Conservation (phyloP, 2,888 invertebrate species). For the Microplitis deprimator region DNA sequence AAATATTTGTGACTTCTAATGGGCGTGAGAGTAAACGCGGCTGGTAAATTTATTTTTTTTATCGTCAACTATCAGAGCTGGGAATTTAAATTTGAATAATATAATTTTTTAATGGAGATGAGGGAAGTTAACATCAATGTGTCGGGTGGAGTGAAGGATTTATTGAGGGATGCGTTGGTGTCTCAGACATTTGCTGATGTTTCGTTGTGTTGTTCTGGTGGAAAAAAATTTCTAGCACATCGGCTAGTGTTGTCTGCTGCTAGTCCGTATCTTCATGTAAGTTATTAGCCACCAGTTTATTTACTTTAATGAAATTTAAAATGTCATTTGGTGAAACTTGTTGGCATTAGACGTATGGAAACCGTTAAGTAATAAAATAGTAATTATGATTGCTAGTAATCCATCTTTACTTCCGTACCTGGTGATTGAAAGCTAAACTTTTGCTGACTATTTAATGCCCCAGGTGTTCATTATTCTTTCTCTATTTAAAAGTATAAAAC, state of each 20-base stretch:
- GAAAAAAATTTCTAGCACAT: constrained; percentile 76
- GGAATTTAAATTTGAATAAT: neutral
- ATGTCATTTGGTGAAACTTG: neutral
- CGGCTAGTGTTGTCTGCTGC: constrained; percentile 80
- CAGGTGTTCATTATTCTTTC: constrained; percentile 1
- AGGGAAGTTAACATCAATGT: constrained; percentile 64
- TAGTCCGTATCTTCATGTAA: constrained; percentile 79
- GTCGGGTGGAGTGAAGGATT: constrained; percentile 60
- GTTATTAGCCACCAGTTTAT: constrained; percentile 38
- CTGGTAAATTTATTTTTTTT: too few relatives aligned
- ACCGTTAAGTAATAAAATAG: neutral
- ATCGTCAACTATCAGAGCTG: too few relatives aligned
- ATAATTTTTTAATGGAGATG: constrained; percentile 37
- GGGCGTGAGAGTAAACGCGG: neutral
- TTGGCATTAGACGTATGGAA: neutral
- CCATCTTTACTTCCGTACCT: neutral
- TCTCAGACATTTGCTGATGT: constrained; percentile 77
- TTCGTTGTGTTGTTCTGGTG: constrained; percentile 77
- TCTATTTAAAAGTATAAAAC: neutral
- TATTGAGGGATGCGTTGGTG: constrained; percentile 71
- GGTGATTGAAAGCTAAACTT: neutral
- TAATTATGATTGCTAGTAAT: neutral
- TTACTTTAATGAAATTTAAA: constrained; percentile 10
- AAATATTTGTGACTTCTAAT: neutral
- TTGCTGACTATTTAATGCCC: neutral